Conservation (phyloP, 2,888 invertebrate species). For the Epirrhoe tristata region DNA sequence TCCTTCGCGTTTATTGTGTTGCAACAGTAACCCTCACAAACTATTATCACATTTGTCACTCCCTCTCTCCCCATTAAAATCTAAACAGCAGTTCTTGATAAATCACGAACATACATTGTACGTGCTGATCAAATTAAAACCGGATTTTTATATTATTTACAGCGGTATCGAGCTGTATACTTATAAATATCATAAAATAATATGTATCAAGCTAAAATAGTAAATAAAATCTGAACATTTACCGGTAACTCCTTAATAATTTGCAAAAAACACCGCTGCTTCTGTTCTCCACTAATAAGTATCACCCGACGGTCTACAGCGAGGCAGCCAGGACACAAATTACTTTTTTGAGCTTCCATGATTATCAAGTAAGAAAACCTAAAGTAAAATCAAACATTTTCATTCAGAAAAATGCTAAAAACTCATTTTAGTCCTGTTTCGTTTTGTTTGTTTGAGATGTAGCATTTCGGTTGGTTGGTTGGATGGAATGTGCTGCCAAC, state of each 20-base stretch:
- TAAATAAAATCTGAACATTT: conserved; percentile 36
- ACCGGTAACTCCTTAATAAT: conserved; percentile 66
- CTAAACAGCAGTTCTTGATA: no score
- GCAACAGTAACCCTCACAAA: no score
- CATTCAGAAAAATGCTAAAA: conserved; percentile 27
- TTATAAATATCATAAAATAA: not conserved
- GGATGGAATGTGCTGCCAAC: no score
- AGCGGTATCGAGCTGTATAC: not conserved
- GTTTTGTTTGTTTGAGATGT: conserved; percentile 1
- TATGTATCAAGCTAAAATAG: not conserved
- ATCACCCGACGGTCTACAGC: conserved; percentile 62
- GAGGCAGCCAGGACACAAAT: conserved; percentile 66
- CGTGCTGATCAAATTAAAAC: no score
- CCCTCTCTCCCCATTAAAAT: no score
- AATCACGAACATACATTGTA: no score
- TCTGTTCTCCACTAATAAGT: conserved; percentile 49
- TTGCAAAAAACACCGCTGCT: conserved; percentile 61
- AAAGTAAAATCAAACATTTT: conserved; percentile 4
- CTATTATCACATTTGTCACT: no score
- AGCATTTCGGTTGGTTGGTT: not conserved
- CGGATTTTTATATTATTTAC: no score
- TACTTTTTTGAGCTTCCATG: conserved; percentile 47
- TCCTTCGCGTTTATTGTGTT: no score
- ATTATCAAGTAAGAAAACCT: not conserved
- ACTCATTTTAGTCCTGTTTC: no score